These are phyloP conservation scores for Drosophila dives DNA, from an alignment of 2,888 invertebrate genomes.

Conservation along the genomic window DNA sequence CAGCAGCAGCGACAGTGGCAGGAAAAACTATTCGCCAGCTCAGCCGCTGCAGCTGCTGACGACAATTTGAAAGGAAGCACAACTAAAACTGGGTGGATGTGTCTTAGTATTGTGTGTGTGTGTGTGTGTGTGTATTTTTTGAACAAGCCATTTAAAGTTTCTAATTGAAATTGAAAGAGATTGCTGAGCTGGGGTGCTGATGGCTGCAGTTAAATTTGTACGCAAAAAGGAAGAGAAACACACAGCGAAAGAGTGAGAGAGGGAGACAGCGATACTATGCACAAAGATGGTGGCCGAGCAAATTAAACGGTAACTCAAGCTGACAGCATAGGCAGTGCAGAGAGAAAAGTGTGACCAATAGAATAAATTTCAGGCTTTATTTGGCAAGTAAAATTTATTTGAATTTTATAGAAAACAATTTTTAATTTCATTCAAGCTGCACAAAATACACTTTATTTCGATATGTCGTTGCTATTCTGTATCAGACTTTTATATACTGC, in stretches of 20 bases:
- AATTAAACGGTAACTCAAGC: slow-evolving; percentile 33
- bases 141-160: slow-evolving; percentile 69
- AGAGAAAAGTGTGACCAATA: slow-evolving; percentile 19
- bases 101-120: slow-evolving; percentile 9
- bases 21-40: slow-evolving; percentile 21
- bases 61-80: slow-evolving; percentile 57
- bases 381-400: not conserved
- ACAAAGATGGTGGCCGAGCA: slow-evolving; percentile 1
- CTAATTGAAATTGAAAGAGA: slow-evolving; percentile 79
- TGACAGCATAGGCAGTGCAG: not conserved
- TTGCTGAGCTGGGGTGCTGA: slow-evolving; percentile 35
- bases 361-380: not conserved
- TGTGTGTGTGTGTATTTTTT: slow-evolving; percentile 22
- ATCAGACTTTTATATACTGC: not conserved
- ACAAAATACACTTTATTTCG: not conserved
- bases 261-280: not conserved
- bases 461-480: not conserved
- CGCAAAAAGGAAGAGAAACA: not conserved
- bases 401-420: not conserved
- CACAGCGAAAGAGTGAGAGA: not conserved
- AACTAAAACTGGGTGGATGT: slow-evolving; percentile 29
- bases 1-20: not conserved
- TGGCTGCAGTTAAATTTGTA: slow-evolving; percentile 50
- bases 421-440: not conserved
- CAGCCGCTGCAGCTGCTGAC: slow-evolving; percentile 56